A percentile compares a stretch with the other conserved stretches of the same genome.
These are phyloP conservation scores for Apteryx mantelli DNA, from an alignment of 2,113 vertebrate species.

Conservation along the genomic window DNA sequence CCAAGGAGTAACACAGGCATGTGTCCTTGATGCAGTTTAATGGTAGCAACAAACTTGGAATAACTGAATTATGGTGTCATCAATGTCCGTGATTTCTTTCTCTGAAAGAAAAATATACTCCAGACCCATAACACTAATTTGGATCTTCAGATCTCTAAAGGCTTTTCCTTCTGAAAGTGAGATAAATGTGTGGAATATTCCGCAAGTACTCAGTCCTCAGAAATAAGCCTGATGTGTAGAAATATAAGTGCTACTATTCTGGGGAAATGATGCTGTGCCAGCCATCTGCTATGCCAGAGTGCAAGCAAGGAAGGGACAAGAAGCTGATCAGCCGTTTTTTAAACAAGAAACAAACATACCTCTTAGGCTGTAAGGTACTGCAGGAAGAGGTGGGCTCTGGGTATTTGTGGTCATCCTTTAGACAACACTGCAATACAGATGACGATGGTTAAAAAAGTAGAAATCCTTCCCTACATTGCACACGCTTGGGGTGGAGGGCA, in stretches of 20 bases:
- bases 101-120: conserved; percentile 35
- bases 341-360: not conserved
- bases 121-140: not conserved
- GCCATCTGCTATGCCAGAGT: not conserved
- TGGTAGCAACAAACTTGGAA: not conserved
- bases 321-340: not conserved
- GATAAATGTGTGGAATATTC: not conserved
- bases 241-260: not conserved
- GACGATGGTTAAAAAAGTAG: not conserved
- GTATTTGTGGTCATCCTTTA: not conserved
- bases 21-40: not conserved
- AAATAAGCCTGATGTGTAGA: not conserved
- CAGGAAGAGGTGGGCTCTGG: not conserved
- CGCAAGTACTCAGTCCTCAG: not conserved
- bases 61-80: not conserved
- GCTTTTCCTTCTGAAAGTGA: conserved; percentile 1
- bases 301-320: not conserved
- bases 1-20: not conserved
- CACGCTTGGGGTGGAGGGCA: not conserved
- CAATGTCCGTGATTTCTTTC: not conserved
- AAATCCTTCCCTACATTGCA: not conserved
- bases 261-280: not conserved
- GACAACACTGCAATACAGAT: not conserved
- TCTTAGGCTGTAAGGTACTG: not conserved
- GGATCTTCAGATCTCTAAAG: not conserved